phyloP scores from a whole-genome alignment of 2,888 invertebrate species.

The Plebejus melissa region DNA sequence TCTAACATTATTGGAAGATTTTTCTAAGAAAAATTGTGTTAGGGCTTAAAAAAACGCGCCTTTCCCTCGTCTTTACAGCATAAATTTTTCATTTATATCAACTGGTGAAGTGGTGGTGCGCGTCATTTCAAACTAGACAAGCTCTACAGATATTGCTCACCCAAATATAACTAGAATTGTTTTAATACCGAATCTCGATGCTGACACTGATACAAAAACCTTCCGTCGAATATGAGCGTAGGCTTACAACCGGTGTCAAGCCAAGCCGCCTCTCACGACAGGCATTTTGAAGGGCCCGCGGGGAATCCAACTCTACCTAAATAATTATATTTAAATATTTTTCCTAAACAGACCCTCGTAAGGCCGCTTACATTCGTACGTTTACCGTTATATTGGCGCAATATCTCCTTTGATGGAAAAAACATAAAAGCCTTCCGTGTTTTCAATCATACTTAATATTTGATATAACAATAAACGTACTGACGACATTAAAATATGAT shows the following conservation, averaged over 20 bases:
- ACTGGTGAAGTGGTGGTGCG: too few relatives aligned
- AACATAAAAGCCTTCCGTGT: conserved; percentile 10
- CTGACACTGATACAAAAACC: not conserved
- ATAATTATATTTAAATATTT: conserved; percentile 6
- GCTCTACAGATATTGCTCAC: not conserved
- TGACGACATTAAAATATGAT: conserved; percentile 25
- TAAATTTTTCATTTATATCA: too few relatives aligned
- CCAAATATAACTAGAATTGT: not conserved
- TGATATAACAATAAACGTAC: conserved; percentile 27
- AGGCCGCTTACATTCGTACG: not conserved
- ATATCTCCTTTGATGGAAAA: conserved; percentile 7
- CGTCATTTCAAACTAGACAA: too few relatives aligned
- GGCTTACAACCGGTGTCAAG: conserved; percentile 6
- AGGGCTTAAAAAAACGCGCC: too few relatives aligned
- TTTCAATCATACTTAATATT: conserved; percentile 28
- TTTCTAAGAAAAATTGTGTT: not conserved
- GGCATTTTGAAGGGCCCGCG: not conserved
- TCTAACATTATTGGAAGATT: not conserved
- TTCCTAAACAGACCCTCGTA: not conserved
- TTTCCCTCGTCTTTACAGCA: too few relatives aligned
- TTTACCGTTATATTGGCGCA: not conserved
- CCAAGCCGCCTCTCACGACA: conserved; percentile 1
- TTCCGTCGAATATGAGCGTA: not conserved
- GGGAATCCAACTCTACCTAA: not conserved
- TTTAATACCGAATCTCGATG: not conserved